phyloP scores from a whole-genome alignment of 1,140 invertebrate genomes.

The Papilio polytes region DNA sequence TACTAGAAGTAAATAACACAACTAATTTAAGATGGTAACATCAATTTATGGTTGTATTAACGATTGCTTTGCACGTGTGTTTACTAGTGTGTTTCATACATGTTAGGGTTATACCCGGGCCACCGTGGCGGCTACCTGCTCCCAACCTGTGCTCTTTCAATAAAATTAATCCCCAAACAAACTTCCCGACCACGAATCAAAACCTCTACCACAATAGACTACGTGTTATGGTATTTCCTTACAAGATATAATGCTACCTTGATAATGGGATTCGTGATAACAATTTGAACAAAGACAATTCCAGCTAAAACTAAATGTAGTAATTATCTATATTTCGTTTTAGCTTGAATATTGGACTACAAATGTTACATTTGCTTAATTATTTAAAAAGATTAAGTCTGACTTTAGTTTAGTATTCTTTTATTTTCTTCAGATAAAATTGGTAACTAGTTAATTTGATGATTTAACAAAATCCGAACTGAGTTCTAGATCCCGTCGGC shows the following conservation, averaged over 20 bases:
- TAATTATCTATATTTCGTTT: not conserved
- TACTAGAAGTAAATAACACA: not conserved
- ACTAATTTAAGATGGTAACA: not conserved
- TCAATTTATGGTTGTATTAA: not conserved
- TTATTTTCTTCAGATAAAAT: not conserved
- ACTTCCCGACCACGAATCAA: conserved; percentile 69
- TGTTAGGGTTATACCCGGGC: conserved; percentile 24
- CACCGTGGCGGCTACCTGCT: conserved; percentile 65
- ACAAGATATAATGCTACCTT: conserved; percentile 8
- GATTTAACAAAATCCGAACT: not conserved
- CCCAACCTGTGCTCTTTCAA: conserved; percentile 64
- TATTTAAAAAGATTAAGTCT: not conserved
- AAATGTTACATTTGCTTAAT: too few relatives aligned
- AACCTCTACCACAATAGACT: conserved; percentile 51
- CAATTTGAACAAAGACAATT: not conserved
- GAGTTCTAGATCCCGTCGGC: not conserved
- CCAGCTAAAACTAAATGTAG: not conserved
- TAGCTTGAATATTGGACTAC: too few relatives aligned
- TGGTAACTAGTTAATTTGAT: not conserved
- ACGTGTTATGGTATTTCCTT: conserved; percentile 40
- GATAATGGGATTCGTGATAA: conserved; percentile 10
- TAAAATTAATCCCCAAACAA: conserved; percentile 66
- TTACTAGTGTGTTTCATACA: not conserved
- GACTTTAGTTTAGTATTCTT: not conserved
- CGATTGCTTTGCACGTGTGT: not conserved